Conservation (phyloP, 37 sponge, comb jelly and placozoan species). For the Eunapius fragilis region DNA sequence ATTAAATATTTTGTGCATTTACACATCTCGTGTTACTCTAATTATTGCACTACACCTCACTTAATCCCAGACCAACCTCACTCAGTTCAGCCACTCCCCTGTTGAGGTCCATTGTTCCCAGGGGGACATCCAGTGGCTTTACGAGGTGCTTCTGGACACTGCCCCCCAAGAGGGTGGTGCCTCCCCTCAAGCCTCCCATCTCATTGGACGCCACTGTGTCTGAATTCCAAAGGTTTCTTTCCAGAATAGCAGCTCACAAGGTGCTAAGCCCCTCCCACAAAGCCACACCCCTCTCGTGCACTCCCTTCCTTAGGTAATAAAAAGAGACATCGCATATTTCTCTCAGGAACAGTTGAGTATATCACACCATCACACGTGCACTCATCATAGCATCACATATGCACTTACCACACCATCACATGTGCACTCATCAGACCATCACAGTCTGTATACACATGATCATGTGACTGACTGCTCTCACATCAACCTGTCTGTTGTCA, state of each 20-base stretch:
- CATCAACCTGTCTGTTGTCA: too few species aligned
- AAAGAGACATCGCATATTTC: slow-evolving; percentile 62
- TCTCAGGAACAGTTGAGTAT: too few species aligned
- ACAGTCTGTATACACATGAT: too few species aligned
- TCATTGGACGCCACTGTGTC: slow-evolving; percentile 86
- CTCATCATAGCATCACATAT: slow-evolving; percentile 65
- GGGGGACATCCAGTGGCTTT: slow-evolving; percentile 88
- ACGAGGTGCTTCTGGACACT: slow-evolving; percentile 69
- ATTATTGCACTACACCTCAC: background rate
- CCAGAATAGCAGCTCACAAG: slow-evolving; percentile 68
- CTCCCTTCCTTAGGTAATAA: background rate
- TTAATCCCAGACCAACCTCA: slow-evolving; percentile 44
- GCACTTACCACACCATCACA: slow-evolving; percentile 26
- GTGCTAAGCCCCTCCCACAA: background rate
- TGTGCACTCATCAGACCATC: too few species aligned
- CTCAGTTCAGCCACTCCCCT: slow-evolving; percentile 23
- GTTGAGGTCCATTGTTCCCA: slow-evolving; percentile 78
- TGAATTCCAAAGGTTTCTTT: slow-evolving; percentile 86
- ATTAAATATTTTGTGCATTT: too few species aligned
- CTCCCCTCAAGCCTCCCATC: slow-evolving; percentile 78
- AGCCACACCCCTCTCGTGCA: background rate
- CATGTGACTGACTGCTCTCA: too few species aligned
- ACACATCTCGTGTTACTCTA: too few species aligned
- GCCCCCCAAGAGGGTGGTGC: slow-evolving; percentile 80
- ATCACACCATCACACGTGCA: too few species aligned